phyloP scores from a whole-genome alignment of 2,113 vertebrate species.

The Nothobranchius kuhntae region DNA sequence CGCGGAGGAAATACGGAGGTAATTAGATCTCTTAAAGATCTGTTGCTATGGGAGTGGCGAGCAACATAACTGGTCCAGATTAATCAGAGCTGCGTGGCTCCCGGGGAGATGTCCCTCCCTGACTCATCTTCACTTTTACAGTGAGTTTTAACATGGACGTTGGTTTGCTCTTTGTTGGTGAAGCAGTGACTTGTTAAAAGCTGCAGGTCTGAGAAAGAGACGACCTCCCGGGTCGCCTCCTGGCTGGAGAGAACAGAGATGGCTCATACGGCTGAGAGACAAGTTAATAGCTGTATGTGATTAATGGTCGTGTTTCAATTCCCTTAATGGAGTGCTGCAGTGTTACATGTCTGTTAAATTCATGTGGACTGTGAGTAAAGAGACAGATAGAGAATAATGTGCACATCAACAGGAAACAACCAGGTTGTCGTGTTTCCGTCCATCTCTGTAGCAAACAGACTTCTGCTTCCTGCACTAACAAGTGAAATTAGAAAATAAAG shows the following conservation, averaged over 20 bases:
- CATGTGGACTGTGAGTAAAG: conserved; percentile 3
- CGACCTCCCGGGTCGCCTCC: background rate
- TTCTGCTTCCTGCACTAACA: background rate
- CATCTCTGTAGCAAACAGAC: no score
- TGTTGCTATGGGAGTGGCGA: conserved; percentile 41
- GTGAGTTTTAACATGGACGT: background rate
- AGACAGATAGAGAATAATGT: background rate
- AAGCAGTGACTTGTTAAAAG: no score
- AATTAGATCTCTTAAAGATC: conserved; percentile 28
- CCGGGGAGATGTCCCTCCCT: conserved; percentile 14
- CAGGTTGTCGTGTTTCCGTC: no score
- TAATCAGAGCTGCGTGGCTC: conserved; percentile 29
- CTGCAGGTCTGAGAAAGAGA: conserved; percentile 21
- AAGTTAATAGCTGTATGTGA: conserved; percentile 34
- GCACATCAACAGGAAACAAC: background rate
- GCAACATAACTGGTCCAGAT: conserved; percentile 15
- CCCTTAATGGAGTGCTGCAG: conserved; percentile 48
- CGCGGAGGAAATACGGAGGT: conserved; percentile 33
- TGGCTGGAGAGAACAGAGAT: conserved; percentile 13
- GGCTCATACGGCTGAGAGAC: conserved; percentile 26
- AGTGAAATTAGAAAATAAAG: background rate
- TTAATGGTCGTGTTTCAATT: conserved; percentile 45
- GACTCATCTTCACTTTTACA: conserved; percentile 15
- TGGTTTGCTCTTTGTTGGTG: no score
- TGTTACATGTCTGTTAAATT: conserved; percentile 17